Conservation (phyloP, 2,888 invertebrate species). For the Mythimna vitellina region DNA sequence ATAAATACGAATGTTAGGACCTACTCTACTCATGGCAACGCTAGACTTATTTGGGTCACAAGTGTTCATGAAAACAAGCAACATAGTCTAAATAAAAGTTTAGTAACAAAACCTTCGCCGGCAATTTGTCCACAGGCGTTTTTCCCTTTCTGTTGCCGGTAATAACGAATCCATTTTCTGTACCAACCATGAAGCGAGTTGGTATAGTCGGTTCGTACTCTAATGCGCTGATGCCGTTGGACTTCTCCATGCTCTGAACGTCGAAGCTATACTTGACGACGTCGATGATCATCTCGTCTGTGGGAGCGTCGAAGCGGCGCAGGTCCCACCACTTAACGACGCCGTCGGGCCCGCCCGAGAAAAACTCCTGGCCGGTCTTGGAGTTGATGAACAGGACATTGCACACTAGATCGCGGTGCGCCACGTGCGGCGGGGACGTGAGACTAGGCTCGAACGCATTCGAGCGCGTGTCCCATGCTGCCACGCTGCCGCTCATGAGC, state of each 20-base stretch:
- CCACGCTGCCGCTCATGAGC: slow-evolving; percentile 92
- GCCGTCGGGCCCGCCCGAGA: slow-evolving; percentile 97
- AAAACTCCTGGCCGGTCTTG: slow-evolving; percentile 98
- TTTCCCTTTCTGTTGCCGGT: slow-evolving; percentile 94
- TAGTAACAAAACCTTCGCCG: slow-evolving; percentile 85
- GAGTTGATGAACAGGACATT: slow-evolving; percentile 97
- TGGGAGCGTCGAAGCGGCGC: slow-evolving; percentile 91
- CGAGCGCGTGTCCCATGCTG: slow-evolving; percentile 94
- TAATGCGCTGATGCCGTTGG: slow-evolving; percentile 91
- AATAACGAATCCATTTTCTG: slow-evolving; percentile 92
- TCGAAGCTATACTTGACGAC: slow-evolving; percentile 89
- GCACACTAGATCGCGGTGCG: slow-evolving; percentile 96
- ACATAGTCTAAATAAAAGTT: neutral
- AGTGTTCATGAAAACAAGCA: neutral
- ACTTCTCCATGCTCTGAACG: slow-evolving; percentile 86
- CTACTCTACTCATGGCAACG: neutral
- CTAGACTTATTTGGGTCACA: neutral
- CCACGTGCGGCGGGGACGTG: slow-evolving; percentile 93
- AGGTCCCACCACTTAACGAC: slow-evolving; percentile 95
- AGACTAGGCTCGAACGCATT: slow-evolving; percentile 93
- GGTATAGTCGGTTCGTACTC: slow-evolving; percentile 94
- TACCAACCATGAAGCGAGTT: slow-evolving; percentile 93
- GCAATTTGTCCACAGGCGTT: slow-evolving; percentile 92
- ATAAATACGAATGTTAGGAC: no score
- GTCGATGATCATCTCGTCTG: slow-evolving; percentile 92